Conservation (phyloP, 2,888 invertebrate genomes). For the Caenorhabditis sulstoni region DNA sequence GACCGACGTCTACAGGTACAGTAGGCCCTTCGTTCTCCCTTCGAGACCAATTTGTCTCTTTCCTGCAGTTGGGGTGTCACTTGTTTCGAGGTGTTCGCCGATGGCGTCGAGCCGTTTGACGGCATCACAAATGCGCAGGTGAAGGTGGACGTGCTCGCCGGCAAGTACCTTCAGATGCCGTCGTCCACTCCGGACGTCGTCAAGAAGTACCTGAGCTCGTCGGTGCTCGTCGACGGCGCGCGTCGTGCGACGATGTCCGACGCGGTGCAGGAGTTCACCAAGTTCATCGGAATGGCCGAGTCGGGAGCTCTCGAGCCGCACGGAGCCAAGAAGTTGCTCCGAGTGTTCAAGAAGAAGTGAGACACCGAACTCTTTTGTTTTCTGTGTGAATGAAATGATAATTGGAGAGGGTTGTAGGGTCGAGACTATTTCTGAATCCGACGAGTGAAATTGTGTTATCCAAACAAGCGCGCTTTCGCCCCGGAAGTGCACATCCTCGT, state of each 20-base stretch:
- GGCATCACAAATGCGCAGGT: constrained; percentile 41
- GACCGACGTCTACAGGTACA: constrained; percentile 60
- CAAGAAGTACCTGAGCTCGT: constrained; percentile 29
- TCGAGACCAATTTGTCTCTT: background rate
- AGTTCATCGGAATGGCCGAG: constrained; percentile 12
- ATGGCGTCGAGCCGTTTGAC: constrained; percentile 57
- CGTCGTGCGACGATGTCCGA: constrained; percentile 31
- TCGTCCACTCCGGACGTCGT: constrained; percentile 43
- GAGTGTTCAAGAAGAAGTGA: constrained; percentile 29
- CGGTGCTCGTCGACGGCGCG: constrained; percentile 34
- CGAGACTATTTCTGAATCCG: too few species aligned
- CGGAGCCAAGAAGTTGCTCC: constrained; percentile 35
- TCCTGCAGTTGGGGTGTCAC: constrained; percentile 55
- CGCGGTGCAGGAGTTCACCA: constrained; percentile 20
- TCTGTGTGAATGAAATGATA: background rate
- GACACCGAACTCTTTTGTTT: background rate
- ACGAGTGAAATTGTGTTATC: too few species aligned
- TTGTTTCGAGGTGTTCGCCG: constrained; percentile 57
- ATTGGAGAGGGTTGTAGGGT: too few species aligned
- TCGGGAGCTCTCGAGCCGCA: constrained; percentile 7
- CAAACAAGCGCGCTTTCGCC: too few species aligned
- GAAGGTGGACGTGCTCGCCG: constrained; percentile 23
- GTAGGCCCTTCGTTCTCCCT: background rate
- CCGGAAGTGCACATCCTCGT: too few species aligned
- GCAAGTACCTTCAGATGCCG: constrained; percentile 45